Percentiles rank a stretch among this genome's conserved stretches.
Conservation (phyloP, 2,797 vertebrate genomes). For the Sebastiscus tertius region DNA sequence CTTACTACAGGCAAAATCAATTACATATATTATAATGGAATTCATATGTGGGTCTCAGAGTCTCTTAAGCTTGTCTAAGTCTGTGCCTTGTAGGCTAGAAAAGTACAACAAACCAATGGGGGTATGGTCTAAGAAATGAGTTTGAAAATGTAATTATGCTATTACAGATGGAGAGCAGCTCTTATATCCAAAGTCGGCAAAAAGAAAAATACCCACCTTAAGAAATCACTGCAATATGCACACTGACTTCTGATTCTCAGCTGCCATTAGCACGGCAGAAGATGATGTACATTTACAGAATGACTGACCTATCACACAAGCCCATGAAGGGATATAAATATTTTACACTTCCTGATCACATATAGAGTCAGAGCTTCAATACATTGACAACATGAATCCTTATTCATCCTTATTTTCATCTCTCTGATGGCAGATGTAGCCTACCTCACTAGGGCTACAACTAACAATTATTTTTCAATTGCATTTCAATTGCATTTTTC, state of each 20-base stretch:
- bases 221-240: not conserved
- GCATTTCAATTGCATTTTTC: not conserved
- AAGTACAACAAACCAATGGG: constrained; percentile 26
- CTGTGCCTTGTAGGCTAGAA: constrained; percentile 12
- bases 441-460: not conserved
- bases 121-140: constrained; percentile 10
- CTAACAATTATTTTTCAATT: fast-evolving
- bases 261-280: not conserved
- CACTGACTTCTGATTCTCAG: not conserved
- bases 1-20: constrained; percentile 39
- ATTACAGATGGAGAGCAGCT: constrained; percentile 28
- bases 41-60: constrained; percentile 25
- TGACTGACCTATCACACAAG: not conserved
- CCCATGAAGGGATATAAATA: not conserved
- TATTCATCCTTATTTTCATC: not conserved
- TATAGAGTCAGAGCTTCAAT: not conserved
- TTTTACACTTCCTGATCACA: not conserved
- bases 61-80: constrained; percentile 24
- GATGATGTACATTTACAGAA: not conserved
- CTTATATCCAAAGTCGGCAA: constrained; percentile 19
- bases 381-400: not conserved
- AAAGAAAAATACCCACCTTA: not conserved
- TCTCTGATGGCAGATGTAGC: not conserved
- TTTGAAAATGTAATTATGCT: constrained; percentile 40
- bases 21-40: constrained; percentile 32